Evolutionary conservation across 2,113 vertebrate genomes (phyloP), one percentile per base, ranked within the genome.

Genomic region (Syngnathus scovelli): DNA sequence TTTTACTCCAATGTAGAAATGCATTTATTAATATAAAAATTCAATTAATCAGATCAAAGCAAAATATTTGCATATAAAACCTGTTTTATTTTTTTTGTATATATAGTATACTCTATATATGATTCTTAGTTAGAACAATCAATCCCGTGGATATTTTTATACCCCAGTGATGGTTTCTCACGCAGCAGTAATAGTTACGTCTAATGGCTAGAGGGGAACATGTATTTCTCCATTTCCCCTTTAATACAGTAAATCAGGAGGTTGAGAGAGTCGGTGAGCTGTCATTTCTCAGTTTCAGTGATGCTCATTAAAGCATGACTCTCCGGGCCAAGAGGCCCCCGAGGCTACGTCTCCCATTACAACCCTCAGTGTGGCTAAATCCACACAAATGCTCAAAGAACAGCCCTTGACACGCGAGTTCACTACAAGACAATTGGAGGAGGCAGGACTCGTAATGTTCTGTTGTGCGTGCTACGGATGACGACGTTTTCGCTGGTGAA

Each of bases 281-380:
- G 80, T 85, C 87, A 86, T 84, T 87, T 79, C 78, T 86, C 78
- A 69, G 43, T 88, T 85, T 87, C 80, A 81, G 71, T 72, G 80
- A 85, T 83, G 85, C 87, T 90, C 89, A 91, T 91, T 90, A 92
- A 91, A 87, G 78, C 76, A 75, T 68, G 84, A 86, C 86, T 87
- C 82, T 81, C 74, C 79, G 82, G 86, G 85, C 85, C 88, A 85
- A 85, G 82, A 87, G 75, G 85, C 83, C 81, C 78, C 56, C 1
- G 65, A 80, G 86, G 85, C 83, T 83, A 79, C 84, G 79, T 76
- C 84, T 88, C 86, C 86, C 73, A 86, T 85, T 83, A 80, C 86
- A 73, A 78, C 67, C 61, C 67, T 86, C 81, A 85, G 72, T 87
- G 80, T 55, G 77, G 76, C 61, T 61, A 82, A 86, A 82, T 85